Percentiles rank a stretch among this genome's conserved stretches.
Conservation (phyloP, 2,113 vertebrate species). For the Puntigrus tetrazona region DNA sequence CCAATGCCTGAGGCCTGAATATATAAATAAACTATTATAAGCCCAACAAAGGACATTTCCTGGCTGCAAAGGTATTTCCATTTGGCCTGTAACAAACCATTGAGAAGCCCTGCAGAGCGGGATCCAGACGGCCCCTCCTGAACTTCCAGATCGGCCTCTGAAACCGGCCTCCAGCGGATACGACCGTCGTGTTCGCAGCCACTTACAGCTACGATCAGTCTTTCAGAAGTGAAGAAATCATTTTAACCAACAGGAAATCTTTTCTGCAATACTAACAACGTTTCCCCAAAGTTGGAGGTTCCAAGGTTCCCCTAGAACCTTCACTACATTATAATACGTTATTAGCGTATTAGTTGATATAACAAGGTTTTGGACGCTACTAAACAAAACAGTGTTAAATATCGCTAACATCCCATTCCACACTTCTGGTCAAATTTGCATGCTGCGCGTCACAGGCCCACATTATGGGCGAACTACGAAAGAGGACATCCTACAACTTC, state of each 20-base stretch:
- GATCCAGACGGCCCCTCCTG: not conserved
- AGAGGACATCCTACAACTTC: not conserved
- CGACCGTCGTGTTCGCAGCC: not conserved
- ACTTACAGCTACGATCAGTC: not conserved
- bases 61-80: not conserved
- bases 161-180: not conserved
- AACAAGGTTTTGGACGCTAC: not conserved
- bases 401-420: not conserved
- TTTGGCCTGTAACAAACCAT: not conserved
- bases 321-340: not conserved
- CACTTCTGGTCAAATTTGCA: not conserved
- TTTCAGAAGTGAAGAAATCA: not conserved
- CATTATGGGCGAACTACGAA: not conserved
- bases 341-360: not conserved
- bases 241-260: not conserved
- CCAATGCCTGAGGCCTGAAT: not conserved
- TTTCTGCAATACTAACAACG: not conserved
- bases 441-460: not conserved
- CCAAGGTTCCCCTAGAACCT: not conserved
- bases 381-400: not conserved
- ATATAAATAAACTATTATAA: constrained; percentile 17
- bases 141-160: not conserved
- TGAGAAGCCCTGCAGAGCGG: not conserved
- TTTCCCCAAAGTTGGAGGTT: not conserved
- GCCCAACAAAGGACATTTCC: constrained; percentile 10